Evolutionary conservation across 2,113 vertebrate species (phyloP).

Genomic region (Heterochromis multidens): DNA sequence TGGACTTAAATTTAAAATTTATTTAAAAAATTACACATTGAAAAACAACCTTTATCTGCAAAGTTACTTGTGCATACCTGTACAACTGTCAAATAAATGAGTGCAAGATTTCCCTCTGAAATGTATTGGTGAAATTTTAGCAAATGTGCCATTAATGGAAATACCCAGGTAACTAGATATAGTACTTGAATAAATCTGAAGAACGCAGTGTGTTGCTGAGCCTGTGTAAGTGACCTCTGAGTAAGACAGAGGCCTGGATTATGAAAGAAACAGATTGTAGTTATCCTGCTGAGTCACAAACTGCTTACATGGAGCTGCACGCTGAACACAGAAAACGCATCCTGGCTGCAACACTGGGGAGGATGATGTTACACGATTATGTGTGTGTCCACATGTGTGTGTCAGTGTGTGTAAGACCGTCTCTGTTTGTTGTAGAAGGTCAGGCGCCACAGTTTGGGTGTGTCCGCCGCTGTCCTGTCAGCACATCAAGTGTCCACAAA

Average conservation of each 20-base stretch:
- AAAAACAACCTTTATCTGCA: neutral
- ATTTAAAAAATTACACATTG: neutral
- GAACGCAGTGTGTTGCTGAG: neutral
- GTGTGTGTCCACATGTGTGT: neutral
- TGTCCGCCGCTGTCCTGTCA: slow-evolving; percentile 70
- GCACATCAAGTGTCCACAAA: slow-evolving; percentile 68
- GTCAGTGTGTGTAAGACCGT: slow-evolving; percentile 33
- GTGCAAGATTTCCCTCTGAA: neutral
- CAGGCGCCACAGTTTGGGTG: slow-evolving; percentile 72
- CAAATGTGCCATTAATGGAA: neutral
- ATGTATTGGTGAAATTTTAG: neutral
- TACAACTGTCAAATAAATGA: too few species aligned
- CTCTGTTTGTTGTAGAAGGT: slow-evolving; percentile 66
- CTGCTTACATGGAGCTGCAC: slow-evolving; percentile 28
- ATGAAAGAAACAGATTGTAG: slow-evolving; percentile 53
- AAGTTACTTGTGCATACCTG: too few species aligned
- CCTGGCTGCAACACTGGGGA: slow-evolving; percentile 16
- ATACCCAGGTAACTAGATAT: neutral
- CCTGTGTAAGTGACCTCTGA: neutral
- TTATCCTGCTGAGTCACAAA: slow-evolving; percentile 61
- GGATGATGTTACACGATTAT: slow-evolving; percentile 44
- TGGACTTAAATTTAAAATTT: neutral
- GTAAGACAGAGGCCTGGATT: neutral
- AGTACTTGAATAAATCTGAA: neutral
- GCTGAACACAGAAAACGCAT: slow-evolving; percentile 18